A percentile compares a stretch with the other conserved stretches of the same genome.
phyloP scores from a whole-genome alignment of 2,888 invertebrate genomes.

The Prosopocoilus inquinatus region DNA sequence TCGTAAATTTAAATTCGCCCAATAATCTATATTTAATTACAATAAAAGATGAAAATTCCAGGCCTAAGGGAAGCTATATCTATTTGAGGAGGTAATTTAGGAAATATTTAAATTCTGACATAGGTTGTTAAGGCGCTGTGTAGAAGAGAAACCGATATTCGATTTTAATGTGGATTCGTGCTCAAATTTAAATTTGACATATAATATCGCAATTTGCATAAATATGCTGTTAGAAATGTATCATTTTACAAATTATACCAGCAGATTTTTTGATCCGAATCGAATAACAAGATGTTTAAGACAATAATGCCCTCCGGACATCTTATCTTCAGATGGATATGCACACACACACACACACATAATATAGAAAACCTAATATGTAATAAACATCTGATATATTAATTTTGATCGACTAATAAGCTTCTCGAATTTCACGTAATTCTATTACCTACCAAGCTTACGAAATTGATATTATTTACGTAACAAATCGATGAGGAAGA shows the following conservation, averaged over 20 bases:
- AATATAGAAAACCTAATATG: no score
- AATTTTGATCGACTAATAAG: no score
- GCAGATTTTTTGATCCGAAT: neutral
- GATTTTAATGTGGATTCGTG: slow-evolving; percentile 3
- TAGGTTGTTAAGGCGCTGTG: neutral
- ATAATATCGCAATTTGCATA: slow-evolving; percentile 13
- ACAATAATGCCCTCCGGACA: neutral
- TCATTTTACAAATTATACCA: slow-evolving; percentile 11
- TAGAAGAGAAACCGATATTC: slow-evolving; percentile 1
- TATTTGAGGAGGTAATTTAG: neutral
- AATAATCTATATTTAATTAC: slow-evolving; percentile 5
- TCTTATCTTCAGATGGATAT: no score
- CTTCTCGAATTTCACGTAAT: no score
- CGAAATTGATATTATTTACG: no score
- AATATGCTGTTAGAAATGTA: slow-evolving; percentile 6
- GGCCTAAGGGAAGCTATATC: neutral
- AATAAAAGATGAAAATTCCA: slow-evolving; percentile 4
- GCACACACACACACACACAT: no score
- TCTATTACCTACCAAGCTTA: no score
- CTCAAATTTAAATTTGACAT: slow-evolving; percentile 8
- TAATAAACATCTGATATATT: no score
- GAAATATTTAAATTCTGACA: neutral
- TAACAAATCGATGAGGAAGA: no score
- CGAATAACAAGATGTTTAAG: neutral
- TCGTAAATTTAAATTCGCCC: neutral